phyloP scores from a whole-genome alignment of 2,797 vertebrate genomes.

The Crocodylus rhombifer region DNA sequence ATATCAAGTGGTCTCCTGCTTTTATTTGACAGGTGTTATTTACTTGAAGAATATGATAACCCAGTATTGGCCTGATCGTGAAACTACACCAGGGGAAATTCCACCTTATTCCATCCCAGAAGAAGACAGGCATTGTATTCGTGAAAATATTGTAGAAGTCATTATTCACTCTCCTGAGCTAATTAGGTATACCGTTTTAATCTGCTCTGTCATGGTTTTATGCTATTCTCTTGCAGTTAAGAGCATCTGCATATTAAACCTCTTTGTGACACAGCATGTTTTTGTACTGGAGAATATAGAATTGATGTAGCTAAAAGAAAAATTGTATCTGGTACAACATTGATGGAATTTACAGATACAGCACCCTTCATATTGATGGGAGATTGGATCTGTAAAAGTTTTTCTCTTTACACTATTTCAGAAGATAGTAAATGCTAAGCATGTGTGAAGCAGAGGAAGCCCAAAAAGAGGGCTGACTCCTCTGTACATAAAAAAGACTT shows the following conservation, averaged over 20 bases:
- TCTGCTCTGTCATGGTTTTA: neutral
- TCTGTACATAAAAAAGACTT: neutral
- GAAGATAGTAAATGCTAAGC: neutral
- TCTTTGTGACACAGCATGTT: neutral
- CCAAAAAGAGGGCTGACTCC: neutral
- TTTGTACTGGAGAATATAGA: neutral
- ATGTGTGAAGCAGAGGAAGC: neutral
- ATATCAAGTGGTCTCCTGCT: neutral
- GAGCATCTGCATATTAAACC: neutral
- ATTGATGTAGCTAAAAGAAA: neutral
- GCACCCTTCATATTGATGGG: neutral
- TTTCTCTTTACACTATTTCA: neutral
- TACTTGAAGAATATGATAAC: constrained; percentile 99
- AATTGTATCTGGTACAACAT: neutral
- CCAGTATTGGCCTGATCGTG: constrained; percentile 97
- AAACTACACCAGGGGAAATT: constrained; percentile 88
- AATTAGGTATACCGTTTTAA: constrained; percentile 87
- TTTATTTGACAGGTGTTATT: constrained; percentile 90
- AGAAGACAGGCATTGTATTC: constrained; percentile 95
- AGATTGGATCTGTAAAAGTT: too few relatives aligned
- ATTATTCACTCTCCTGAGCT: constrained; percentile 99
- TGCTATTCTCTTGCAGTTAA: neutral
- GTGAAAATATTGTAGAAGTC: constrained; percentile 98
- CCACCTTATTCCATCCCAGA: constrained; percentile 95
- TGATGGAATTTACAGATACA: neutral